phyloP scores from a whole-genome alignment of 1,140 invertebrate genomes.

The Penaeus vannamei region DNA sequence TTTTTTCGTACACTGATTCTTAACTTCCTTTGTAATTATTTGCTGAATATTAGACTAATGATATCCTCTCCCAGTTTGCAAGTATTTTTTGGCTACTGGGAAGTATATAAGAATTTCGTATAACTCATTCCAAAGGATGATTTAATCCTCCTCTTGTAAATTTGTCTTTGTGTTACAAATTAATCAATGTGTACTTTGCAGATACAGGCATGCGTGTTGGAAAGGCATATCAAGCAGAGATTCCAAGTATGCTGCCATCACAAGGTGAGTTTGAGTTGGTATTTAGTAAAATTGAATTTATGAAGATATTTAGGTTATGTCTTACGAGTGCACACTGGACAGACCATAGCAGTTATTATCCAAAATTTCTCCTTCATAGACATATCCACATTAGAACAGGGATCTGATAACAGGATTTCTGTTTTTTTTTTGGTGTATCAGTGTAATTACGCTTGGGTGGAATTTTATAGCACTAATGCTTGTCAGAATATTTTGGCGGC shows the following conservation, averaged over 20 bases:
- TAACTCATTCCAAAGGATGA: neutral
- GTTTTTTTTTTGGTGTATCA: too few relatives aligned
- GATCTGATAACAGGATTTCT: too few relatives aligned
- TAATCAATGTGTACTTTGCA: slow-evolving; percentile 71
- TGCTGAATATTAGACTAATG: too few relatives aligned
- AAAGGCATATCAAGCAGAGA: slow-evolving; percentile 91
- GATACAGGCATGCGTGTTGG: slow-evolving; percentile 95
- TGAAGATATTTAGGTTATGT: neutral
- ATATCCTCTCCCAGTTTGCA: too few relatives aligned
- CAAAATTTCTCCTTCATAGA: neutral
- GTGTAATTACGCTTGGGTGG: neutral
- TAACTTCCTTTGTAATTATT: too few relatives aligned
- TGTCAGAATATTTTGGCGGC: neutral
- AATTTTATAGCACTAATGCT: neutral
- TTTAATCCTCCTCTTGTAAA: neutral
- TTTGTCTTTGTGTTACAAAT: neutral
- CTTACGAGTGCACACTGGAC: neutral
- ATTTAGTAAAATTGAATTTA: neutral
- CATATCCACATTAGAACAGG: neutral
- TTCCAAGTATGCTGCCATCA: slow-evolving; percentile 81
- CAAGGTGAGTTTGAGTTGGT: slow-evolving; percentile 73
- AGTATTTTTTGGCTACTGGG: too few relatives aligned
- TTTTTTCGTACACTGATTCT: too few relatives aligned
- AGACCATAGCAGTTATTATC: neutral
- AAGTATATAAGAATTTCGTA: too few relatives aligned